phyloP scores from a whole-genome alignment of 1,140 invertebrate species.

The Brachionus rubens region DNA sequence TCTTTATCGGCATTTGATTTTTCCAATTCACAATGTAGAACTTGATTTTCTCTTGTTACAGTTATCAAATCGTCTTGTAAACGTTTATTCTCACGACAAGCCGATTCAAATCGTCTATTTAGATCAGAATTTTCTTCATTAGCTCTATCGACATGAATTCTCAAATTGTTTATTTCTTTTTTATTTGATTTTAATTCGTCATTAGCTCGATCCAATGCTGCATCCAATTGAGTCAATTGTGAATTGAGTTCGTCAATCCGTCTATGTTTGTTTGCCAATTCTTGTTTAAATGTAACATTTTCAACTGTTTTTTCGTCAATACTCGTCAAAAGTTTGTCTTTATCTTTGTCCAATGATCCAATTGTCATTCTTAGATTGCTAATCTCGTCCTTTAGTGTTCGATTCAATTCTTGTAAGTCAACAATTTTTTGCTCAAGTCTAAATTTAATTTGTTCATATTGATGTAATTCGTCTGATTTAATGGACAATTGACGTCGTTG shows the following conservation, averaged over 20 bases:
- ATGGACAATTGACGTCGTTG: constrained; percentile 21
- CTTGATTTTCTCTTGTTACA: constrained; percentile 61
- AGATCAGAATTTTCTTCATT: constrained; percentile 19
- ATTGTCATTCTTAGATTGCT: constrained; percentile 1
- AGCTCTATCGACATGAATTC: constrained; percentile 51
- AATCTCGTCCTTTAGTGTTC: constrained; percentile 28
- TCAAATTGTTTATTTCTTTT: constrained; percentile 56
- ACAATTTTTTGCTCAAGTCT: constrained; percentile 42
- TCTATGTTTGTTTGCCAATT: constrained; percentile 49
- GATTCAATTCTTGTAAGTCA: constrained; percentile 33
- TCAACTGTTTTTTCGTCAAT: constrained; percentile 34
- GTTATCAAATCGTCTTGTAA: constrained; percentile 58
- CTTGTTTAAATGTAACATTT: constrained; percentile 42
- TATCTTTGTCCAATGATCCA: constrained; percentile 38
- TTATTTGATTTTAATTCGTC: constrained; percentile 49
- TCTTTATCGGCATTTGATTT: constrained; percentile 57
- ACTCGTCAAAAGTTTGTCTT: constrained; percentile 11
- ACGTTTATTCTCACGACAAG: constrained; percentile 56
- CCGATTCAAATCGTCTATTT: constrained; percentile 52
- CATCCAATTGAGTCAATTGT: constrained; percentile 54
- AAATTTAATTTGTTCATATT: constrained; percentile 37
- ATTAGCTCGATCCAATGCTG: constrained; percentile 51
- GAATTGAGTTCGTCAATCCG: constrained; percentile 55
- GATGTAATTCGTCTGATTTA: constrained; percentile 34
- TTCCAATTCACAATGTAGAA: constrained; percentile 57